Evolutionary conservation across 2,113 vertebrate species (phyloP).

Genomic region (Ochotona princeps): DNA sequence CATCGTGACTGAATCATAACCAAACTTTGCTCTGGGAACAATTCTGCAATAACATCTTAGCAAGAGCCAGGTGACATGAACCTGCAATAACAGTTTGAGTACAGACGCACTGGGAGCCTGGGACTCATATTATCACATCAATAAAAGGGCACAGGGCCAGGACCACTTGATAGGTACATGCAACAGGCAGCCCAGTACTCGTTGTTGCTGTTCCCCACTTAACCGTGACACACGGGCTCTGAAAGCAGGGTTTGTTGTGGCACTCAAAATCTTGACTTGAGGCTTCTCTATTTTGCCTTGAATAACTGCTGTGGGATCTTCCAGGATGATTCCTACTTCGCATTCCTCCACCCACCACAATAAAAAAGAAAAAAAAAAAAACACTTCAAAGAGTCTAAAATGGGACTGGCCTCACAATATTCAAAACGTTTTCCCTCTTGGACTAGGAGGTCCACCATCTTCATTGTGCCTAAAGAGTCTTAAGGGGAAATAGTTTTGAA

Average conservation of each 20-base stretch:
- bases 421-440: slow-evolving; percentile 43
- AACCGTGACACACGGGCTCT: background rate
- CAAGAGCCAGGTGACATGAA: slow-evolving; percentile 34
- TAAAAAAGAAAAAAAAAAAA: background rate
- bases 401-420: slow-evolving; percentile 43
- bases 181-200: background rate
- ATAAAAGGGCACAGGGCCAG: background rate
- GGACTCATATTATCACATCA: background rate
- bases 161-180: background rate
- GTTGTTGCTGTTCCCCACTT: background rate
- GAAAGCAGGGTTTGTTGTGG: background rate
- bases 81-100: background rate
- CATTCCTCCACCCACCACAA: slow-evolving; percentile 35
- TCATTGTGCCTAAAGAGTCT: slow-evolving; percentile 29
- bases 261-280: slow-evolving; percentile 29
- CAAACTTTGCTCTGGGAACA: slow-evolving; percentile 78
- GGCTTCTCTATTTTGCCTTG: background rate
- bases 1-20: slow-evolving; percentile 71
- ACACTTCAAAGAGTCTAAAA: slow-evolving; percentile 56
- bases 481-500: slow-evolving; percentile 71
- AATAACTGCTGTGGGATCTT: slow-evolving; percentile 1
- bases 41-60: slow-evolving; percentile 78
- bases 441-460: background rate
- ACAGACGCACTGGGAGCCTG: background rate
- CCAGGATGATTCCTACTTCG: background rate